Conservation (phyloP, 1,140 invertebrate genomes). For the Drosophila varians region DNA sequence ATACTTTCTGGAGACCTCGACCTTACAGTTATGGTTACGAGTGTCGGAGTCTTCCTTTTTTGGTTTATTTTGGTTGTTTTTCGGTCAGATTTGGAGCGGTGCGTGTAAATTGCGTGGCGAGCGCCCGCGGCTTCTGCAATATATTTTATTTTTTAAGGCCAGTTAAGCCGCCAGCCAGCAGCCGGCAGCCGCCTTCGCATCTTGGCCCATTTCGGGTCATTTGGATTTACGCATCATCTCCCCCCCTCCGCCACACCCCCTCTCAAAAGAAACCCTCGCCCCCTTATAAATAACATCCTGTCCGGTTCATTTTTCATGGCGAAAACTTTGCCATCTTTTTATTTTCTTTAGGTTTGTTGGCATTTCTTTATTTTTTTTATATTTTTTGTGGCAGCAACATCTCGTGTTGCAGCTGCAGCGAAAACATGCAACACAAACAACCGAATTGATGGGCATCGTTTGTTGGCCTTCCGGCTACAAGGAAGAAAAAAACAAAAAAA, state of each 20-base stretch:
- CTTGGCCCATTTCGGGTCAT: conserved; percentile 34
- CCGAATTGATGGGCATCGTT: conserved; percentile 24
- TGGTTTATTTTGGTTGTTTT: neutral
- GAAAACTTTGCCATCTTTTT: neutral
- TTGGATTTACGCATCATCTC: conserved; percentile 60
- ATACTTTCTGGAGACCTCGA: neutral
- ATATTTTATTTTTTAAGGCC: conserved; percentile 68
- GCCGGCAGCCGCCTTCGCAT: conserved; percentile 15
- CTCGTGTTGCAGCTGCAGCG: conserved; percentile 25
- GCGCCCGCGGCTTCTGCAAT: conserved; percentile 46
- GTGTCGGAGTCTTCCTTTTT: neutral
- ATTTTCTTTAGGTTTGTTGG: neutral
- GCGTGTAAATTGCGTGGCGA: conserved; percentile 33
- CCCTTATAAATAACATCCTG: conserved; percentile 1
- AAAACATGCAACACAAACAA: conserved; percentile 31
- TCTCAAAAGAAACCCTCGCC: no score
- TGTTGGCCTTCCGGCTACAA: neutral
- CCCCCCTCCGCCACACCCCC: no score
- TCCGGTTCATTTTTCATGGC: conserved; percentile 17
- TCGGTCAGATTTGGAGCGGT: conserved; percentile 49
- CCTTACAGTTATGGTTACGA: neutral
- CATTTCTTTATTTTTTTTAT: neutral
- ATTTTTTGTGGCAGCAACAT: neutral
- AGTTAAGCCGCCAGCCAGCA: conserved; percentile 52
- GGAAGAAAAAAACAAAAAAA: neutral